A percentile compares a stretch with the other conserved stretches of the same genome.
phyloP scores from a whole-genome alignment of 2,797 vertebrate genomes.

The Myiotriccus ornatus region DNA sequence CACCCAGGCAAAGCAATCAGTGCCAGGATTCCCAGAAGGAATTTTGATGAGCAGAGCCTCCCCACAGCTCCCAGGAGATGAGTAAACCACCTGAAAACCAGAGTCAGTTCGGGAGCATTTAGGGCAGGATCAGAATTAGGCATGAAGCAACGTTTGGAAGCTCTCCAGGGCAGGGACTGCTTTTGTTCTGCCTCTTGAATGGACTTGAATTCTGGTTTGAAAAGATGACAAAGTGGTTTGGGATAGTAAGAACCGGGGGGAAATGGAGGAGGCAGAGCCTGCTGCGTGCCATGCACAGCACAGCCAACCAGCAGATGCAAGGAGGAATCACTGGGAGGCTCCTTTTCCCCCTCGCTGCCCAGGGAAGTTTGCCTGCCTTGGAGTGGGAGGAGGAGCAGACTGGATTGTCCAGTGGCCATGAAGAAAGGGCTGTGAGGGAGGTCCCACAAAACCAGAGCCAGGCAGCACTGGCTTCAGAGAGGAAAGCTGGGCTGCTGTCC shows the following conservation, averaged over 20 bases:
- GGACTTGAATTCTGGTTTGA: neutral
- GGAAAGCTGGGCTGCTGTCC: neutral
- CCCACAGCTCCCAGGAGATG: neutral
- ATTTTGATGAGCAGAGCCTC: neutral
- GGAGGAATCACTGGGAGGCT: neutral
- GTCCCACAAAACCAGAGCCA: neutral
- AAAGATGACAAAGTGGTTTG: neutral
- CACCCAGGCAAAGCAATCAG: neutral
- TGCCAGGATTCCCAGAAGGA: neutral
- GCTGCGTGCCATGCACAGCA: neutral
- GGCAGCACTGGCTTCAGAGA: neutral
- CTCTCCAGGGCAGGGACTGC: neutral
- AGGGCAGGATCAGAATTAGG: neutral
- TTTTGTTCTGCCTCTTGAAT: neutral
- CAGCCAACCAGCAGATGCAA: neutral
- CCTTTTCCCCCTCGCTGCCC: neutral
- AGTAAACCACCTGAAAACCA: neutral
- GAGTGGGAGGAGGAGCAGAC: conserved; percentile 40
- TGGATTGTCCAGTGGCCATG: conserved; percentile 1
- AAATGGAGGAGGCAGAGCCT: neutral
- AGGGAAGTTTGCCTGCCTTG: neutral
- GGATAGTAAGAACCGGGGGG: neutral
- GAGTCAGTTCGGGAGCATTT: neutral
- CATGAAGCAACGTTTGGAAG: neutral
- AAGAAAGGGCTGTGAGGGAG: conserved; percentile 5